phyloP scores from a whole-genome alignment of 2,888 invertebrate genomes.

The Dryococelus australis region DNA sequence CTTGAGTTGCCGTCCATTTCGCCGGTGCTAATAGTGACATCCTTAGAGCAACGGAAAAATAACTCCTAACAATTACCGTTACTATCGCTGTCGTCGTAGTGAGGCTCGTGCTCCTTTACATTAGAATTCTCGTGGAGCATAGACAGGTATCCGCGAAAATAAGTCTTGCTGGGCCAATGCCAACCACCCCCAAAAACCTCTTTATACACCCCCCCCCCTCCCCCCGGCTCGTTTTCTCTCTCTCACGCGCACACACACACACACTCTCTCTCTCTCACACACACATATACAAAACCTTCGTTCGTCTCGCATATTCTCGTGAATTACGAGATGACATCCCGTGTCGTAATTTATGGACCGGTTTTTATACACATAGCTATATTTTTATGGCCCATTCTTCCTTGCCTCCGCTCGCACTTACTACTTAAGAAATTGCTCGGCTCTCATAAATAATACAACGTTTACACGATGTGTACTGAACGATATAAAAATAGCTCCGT shows the following conservation, averaged over 20 bases:
- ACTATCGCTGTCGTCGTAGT: no score
- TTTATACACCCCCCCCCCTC: neutral
- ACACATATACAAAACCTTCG: no score
- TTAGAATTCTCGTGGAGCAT: no score
- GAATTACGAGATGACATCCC: constrained; percentile 41
- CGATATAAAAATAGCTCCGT: constrained; percentile 34
- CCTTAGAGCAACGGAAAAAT: no score
- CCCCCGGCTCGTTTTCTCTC: neutral
- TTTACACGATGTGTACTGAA: constrained; percentile 42
- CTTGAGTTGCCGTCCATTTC: no score
- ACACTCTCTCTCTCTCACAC: no score
- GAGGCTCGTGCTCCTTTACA: no score
- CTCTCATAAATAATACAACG: constrained; percentile 42
- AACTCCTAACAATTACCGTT: no score
- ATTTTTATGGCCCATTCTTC: constrained; percentile 31
- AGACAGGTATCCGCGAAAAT: no score
- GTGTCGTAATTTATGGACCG: constrained; percentile 41
- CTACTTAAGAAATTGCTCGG: constrained; percentile 42
- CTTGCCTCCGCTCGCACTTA: constrained; percentile 26
- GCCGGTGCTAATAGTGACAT: no score
- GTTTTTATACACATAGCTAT: constrained; percentile 36
- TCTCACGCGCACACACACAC: neutral
- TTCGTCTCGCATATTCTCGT: constrained; percentile 39
- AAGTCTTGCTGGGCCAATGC: no score
- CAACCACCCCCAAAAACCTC: no score